Base-by-base conservation (phyloP, 2,888 invertebrate species). In the Trichopoda pennipes region DNA sequence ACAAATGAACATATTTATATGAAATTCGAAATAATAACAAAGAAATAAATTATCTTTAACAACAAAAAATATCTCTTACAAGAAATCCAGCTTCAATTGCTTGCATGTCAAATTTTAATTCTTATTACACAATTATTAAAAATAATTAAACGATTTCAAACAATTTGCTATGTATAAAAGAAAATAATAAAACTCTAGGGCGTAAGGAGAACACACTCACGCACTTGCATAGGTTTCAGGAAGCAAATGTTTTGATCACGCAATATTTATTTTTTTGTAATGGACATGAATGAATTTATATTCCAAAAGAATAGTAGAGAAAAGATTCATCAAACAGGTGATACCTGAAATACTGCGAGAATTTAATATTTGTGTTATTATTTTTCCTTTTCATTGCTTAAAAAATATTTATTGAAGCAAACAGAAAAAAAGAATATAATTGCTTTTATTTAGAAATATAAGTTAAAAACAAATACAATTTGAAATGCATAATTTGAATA, bases 201-300 rank as follows among this genome's bases (percentile, higher is more conserved):
- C 10, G 38, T 38, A 56, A 16, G 23, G 1, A 14, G 16, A 19
- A 38, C 35, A 17, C 17, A 73, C 38, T 28, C 44, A 74, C 28
- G 56, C 51, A 77, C 47, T 70, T 19, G n/a, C 35, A 42, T 38
- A 64, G 19, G 70, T 64, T 72, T 87, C 88, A 89, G 88, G 88
- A 88, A 88, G 86, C 89, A 89, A 88, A 89, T 88, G 88, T 86
- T 87, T 85, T 86, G 85, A 89, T 88, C 88, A 88, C 88, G 88
- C 88, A 86, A 88, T 82, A 80, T 83, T 68, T 82, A 80, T 83
- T 68, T 80, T 60, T 60, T 64, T 21, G 42, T 70, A 49, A 28
- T 51, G 51, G 47, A 55, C 14, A 4, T 28, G 28, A 7, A 28
- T 28, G 23, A 3, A 28, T 28, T 2, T 28, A 28, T 28, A 28